These are phyloP conservation scores for Indicator maculatus DNA, from an alignment of 2,113 vertebrate species.

Conservation along the genomic window DNA sequence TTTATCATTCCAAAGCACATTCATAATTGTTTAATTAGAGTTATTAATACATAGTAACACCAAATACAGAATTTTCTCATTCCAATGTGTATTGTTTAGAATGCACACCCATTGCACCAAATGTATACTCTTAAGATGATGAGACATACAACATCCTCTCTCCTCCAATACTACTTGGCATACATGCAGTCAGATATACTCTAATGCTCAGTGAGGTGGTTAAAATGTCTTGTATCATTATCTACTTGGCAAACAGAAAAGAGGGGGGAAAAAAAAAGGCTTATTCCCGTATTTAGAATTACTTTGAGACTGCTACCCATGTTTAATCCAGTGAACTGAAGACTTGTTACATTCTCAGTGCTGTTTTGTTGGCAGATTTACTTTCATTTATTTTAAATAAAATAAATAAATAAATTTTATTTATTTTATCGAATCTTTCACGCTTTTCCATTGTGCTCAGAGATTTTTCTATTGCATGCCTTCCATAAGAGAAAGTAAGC, in stretches of 20 bases:
- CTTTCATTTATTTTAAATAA: no score
- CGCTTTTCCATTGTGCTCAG: neutral
- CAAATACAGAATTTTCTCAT: neutral
- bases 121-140: neutral
- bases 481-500: neutral
- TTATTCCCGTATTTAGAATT: neutral
- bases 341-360: neutral
- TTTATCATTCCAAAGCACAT: neutral
- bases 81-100: neutral
- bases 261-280: neutral
- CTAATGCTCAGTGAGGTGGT: neutral
- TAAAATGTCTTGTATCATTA: neutral
- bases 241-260: neutral
- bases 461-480: neutral
- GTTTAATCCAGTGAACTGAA: neutral
- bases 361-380: fast-evolving
- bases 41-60: neutral
- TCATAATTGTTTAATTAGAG: neutral
- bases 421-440: neutral
- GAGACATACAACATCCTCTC: fast-evolving
- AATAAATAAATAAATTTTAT: neutral
- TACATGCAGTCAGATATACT: neutral
- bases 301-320: neutral
- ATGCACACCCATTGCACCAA: neutral
- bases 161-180: neutral